Conservation (phyloP, 2,113 vertebrate species). For the Tyrannus savana region DNA sequence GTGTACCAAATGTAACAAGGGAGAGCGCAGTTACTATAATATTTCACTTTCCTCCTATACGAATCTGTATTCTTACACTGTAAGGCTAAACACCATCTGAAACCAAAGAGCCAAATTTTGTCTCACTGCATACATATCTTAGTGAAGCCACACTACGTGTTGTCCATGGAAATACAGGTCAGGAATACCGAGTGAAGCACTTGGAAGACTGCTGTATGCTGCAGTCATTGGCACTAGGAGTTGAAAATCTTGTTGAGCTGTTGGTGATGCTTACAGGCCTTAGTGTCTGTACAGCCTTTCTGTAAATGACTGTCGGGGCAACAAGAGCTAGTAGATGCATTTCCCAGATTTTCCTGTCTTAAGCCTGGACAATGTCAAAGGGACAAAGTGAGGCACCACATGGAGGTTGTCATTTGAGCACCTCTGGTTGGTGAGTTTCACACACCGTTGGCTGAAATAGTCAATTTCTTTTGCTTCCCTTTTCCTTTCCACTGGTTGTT, state of each 20-base stretch:
- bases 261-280: neutral
- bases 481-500: neutral
- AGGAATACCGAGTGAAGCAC: neutral
- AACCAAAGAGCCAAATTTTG: neutral
- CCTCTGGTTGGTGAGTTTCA: neutral
- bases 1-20: neutral
- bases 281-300: neutral
- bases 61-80: neutral
- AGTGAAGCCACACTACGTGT: rapidly evolving
- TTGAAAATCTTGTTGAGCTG: rapidly evolving
- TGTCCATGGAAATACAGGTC: rapidly evolving
- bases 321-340: neutral
- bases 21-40: neutral
- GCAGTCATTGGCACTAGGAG: neutral
- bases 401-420: neutral
- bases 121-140: rapidly evolving
- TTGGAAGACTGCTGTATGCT: neutral
- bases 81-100: neutral
- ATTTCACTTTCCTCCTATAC: neutral
- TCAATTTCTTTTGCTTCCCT: neutral
- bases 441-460: neutral
- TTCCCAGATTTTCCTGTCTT: neutral
- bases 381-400: neutral
- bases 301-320: neutral
- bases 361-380: neutral